phyloP scores from a whole-genome alignment of 2,113 vertebrate species.

The Rhinolophus ferrumequinum region DNA sequence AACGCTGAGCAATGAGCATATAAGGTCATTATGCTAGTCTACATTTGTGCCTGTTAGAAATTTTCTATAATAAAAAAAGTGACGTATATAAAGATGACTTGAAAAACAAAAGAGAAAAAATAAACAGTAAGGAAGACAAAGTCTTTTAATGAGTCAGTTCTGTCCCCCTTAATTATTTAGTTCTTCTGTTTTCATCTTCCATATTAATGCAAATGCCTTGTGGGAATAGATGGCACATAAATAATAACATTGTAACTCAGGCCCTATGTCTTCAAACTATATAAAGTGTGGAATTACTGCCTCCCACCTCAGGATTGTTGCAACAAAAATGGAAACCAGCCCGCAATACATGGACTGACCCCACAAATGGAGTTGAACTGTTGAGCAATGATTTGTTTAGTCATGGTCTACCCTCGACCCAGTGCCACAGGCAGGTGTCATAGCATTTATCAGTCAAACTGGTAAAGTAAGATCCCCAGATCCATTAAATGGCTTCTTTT shows the following conservation, averaged over 20 bases:
- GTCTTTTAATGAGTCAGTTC: background rate
- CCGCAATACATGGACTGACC: background rate
- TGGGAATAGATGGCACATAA: background rate
- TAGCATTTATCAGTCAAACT: background rate
- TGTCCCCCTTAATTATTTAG: background rate
- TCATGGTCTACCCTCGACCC: rapidly evolving
- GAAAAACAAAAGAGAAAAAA: background rate
- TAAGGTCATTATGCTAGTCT: background rate
- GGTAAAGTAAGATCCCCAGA: background rate
- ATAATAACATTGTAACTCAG: background rate
- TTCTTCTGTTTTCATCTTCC: background rate
- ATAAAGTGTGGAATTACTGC: background rate
- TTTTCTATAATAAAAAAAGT: background rate
- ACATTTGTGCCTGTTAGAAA: background rate
- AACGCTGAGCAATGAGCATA: background rate
- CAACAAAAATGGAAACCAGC: background rate
- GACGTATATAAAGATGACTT: background rate
- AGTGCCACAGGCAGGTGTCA: background rate
- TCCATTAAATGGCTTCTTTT: background rate
- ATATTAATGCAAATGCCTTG: background rate
- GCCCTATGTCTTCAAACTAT: background rate
- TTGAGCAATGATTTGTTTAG: background rate
- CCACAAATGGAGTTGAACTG: background rate
- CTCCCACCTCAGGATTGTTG: background rate
- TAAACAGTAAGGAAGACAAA: background rate